A percentile compares a stretch with the other conserved stretches of the same genome.
Conservation (phyloP, 2,797 vertebrate genomes). For the Gymnoscopelus microlampas region DNA sequence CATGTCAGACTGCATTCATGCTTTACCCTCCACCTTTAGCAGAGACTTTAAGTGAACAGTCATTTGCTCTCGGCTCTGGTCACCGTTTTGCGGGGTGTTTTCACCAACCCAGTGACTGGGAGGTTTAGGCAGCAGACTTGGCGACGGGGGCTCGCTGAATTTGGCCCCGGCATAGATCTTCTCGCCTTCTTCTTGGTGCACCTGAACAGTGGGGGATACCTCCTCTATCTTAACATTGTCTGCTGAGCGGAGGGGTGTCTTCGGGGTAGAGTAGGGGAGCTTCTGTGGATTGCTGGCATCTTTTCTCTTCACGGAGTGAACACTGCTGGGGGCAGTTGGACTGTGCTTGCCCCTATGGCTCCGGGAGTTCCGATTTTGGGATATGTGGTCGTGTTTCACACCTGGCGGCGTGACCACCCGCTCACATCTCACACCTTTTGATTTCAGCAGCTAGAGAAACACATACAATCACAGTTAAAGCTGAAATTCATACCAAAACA, state of each 20-base stretch:
- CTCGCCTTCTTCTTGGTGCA: conserved; percentile 73
- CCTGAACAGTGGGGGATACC: conserved; percentile 60
- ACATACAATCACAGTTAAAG: not conserved
- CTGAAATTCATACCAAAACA: not conserved
- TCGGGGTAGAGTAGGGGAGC: conserved; percentile 63
- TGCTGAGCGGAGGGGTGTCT: conserved; percentile 81
- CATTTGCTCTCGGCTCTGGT: conserved; percentile 90
- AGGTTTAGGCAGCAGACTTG: conserved; percentile 93
- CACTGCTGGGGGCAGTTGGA: conserved; percentile 42
- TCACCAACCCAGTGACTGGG: conserved; percentile 94
- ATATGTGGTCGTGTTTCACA: conserved; percentile 36
- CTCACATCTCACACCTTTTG: conserved; percentile 65
- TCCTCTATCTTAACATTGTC: conserved; percentile 76
- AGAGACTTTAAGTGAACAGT: conserved; percentile 91
- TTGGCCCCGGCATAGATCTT: conserved; percentile 92
- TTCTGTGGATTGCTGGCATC: conserved; percentile 80
- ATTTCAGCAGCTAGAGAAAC: conserved; percentile 70
- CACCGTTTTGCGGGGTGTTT: conserved; percentile 68
- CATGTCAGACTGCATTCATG: conserved; percentile 40
- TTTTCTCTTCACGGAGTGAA: conserved; percentile 76
- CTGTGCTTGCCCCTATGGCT: conserved; percentile 53
- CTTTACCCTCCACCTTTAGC: conserved; percentile 87
- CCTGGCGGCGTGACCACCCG: conserved; percentile 46
- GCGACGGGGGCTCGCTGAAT: conserved; percentile 94
- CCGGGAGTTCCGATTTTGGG: conserved; percentile 42